phyloP scores from a whole-genome alignment of 2,888 invertebrate genomes.

The Plagodis dolabraria region DNA sequence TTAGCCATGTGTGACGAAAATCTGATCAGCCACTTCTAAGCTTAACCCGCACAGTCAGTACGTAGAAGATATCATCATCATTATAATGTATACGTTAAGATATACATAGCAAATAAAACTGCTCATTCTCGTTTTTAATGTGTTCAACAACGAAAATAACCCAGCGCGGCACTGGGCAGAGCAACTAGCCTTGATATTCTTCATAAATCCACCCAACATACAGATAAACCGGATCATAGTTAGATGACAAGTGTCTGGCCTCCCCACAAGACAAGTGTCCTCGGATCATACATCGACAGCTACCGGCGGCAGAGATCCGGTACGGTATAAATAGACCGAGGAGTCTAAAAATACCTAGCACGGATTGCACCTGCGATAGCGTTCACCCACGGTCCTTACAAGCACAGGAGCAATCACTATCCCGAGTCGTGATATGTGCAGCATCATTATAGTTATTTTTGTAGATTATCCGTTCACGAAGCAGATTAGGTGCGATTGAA shows the following conservation, averaged over 20 bases:
- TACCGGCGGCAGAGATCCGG: constrained; percentile 65
- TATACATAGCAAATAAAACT: no score
- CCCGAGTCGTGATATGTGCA: constrained; percentile 5
- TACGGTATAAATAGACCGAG: constrained; percentile 73
- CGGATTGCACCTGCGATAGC: constrained; percentile 71
- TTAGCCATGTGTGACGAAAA: no score
- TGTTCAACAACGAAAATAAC: no score
- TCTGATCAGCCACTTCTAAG: no score
- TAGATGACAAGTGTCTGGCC: constrained; percentile 38
- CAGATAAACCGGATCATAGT: constrained; percentile 27
- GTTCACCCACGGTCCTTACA: constrained; percentile 32
- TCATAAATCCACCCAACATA: constrained; percentile 19
- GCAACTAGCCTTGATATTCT: constrained; percentile 13
- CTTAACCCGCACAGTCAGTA: no score
- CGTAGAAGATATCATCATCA: no score
- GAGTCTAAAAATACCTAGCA: constrained; percentile 74
- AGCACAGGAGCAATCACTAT: constrained; percentile 23
- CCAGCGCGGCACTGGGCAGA: background rate
- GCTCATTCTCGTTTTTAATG: no score
- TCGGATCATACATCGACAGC: constrained; percentile 64
- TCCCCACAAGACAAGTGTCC: constrained; percentile 2
- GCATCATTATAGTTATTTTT: constrained; percentile 1
- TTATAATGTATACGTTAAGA: no score
- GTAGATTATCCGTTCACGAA: background rate
- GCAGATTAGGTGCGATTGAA: no score